These are phyloP conservation scores for Synaphobranchus kaupii DNA, from an alignment of 2,797 vertebrate genomes.

Conservation along the genomic window DNA sequence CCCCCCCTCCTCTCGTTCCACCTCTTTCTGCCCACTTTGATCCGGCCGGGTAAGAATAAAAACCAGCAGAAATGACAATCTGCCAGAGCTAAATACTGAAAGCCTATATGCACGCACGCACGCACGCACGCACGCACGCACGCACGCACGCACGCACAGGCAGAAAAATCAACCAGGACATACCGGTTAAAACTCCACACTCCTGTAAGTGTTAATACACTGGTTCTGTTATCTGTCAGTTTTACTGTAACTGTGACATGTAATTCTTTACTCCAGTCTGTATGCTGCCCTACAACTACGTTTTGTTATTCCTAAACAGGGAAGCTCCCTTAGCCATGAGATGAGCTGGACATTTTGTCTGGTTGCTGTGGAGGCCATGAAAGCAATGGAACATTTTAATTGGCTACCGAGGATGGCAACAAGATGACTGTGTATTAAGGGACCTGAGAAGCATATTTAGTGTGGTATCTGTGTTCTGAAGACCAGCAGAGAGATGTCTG, in stretches of 20 bases:
- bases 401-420: not conserved
- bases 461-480: not conserved
- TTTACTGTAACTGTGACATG: not conserved
- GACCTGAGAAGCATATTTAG: not conserved
- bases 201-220: not conserved
- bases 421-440: not conserved
- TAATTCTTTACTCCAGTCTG: not conserved
- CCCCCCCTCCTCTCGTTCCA: not conserved
- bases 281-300: not conserved
- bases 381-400: not conserved
- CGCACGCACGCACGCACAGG: not conserved
- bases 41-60: not conserved
- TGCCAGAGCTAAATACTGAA: not conserved
- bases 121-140: not conserved
- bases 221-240: not conserved
- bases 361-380: not conserved
- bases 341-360: not conserved
- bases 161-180: not conserved
- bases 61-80: not conserved
- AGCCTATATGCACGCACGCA: not conserved
- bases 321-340: not conserved
- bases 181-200: not conserved
- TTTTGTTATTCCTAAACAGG: not conserved
- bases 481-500: not conserved
- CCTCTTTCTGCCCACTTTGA: not conserved